phyloP scores from a whole-genome alignment of 1,140 invertebrate species.

The Lasioglossum baleicum region DNA sequence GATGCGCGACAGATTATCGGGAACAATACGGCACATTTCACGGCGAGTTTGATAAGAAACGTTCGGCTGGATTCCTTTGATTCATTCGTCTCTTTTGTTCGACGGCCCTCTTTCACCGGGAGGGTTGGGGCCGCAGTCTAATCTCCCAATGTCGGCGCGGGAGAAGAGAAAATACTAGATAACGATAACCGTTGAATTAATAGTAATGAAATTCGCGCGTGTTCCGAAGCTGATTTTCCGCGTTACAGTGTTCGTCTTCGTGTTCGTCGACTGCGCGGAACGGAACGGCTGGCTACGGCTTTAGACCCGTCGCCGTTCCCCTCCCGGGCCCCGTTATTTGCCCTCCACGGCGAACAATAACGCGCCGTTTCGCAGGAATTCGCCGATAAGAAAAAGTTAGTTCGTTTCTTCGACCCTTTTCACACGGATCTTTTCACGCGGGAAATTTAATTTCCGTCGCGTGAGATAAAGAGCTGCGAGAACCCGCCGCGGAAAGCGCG shows the following conservation, averaged over 20 bases:
- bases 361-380: conserved; percentile 9
- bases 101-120: not conserved
- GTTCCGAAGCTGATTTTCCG: conserved; percentile 7
- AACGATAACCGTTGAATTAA: conserved; percentile 1
- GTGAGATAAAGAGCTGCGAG: conserved; percentile 19
- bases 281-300: too few species aligned
- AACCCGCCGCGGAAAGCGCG: not conserved
- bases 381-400: conserved; percentile 26
- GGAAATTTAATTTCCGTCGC: conserved; percentile 38
- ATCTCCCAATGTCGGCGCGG: not conserved
- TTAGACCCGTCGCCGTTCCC: not conserved
- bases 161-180: not conserved
- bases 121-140: not conserved
- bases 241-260: not conserved
- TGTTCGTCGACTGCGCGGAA: not conserved
- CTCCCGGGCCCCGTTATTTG: not conserved
- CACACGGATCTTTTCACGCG: conserved; percentile 13
- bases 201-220: conserved; percentile 4
- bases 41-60: conserved; percentile 8
- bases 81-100: not conserved
- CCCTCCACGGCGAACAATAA: conserved; percentile 28
- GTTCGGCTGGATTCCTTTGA: not conserved
- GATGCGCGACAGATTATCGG: conserved; percentile 22
- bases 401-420: not conserved
- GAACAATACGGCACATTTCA: conserved; percentile 27